phyloP scores from a whole-genome alignment of 2,113 vertebrate species.

The Illadopsis cleaveri region DNA sequence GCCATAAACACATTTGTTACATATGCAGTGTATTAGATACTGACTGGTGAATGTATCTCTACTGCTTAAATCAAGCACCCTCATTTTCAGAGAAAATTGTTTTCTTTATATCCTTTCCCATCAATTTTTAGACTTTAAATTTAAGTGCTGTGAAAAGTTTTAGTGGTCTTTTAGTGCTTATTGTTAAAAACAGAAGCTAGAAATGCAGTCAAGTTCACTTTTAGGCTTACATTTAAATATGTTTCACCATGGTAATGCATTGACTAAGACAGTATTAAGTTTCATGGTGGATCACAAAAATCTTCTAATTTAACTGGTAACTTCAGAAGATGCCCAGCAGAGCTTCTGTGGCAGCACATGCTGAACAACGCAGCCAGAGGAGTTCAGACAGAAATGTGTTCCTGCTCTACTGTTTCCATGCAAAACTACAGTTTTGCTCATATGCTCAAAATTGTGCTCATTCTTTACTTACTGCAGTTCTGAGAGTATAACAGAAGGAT shows the following conservation, averaged over 20 bases:
- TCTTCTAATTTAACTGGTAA: not conserved
- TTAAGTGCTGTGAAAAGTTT: not conserved
- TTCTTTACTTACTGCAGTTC: conserved; percentile 88
- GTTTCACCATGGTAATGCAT: not conserved
- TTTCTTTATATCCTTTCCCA: not conserved
- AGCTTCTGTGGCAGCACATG: not conserved
- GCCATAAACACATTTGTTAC: not conserved
- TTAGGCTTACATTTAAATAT: not conserved
- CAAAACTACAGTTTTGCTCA: not conserved
- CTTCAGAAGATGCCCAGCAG: not conserved
- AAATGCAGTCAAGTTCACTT: not conserved
- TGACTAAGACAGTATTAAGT: not conserved
- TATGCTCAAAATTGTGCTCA: not conserved
- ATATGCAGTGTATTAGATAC: not conserved
- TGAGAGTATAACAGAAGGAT: conserved; percentile 90
- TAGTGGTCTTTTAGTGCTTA: not conserved
- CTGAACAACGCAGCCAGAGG: not conserved
- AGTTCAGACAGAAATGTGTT: not conserved
- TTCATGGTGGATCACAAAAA: not conserved
- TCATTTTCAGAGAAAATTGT: not conserved
- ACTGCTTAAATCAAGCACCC: not conserved
- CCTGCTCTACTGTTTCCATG: not conserved
- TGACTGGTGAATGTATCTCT: not conserved
- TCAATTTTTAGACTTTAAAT: not conserved
- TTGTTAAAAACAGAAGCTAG: not conserved